phyloP scores from a whole-genome alignment of 2,113 vertebrate species.

The Microtus pennsylvanicus region DNA sequence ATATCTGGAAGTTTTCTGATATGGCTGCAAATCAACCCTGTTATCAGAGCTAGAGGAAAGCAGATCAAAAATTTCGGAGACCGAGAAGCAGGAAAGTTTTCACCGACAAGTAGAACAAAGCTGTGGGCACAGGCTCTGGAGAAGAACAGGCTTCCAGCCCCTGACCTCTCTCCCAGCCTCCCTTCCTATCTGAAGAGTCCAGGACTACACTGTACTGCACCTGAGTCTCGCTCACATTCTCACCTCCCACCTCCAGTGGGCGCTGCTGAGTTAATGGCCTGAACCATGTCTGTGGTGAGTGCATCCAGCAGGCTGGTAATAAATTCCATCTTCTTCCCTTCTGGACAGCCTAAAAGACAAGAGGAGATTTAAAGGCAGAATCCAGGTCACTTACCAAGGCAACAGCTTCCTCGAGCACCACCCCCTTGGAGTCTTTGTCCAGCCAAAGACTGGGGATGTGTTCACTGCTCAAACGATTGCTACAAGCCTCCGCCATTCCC shows the following conservation, averaged over 20 bases:
- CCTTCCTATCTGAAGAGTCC: not conserved
- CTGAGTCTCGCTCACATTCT: constrained; percentile 81
- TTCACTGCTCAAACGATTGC: not conserved
- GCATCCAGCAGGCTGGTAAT: constrained; percentile 98
- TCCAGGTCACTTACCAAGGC: not conserved
- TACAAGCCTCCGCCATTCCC: not conserved
- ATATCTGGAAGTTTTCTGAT: no score
- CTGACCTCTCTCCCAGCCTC: not conserved
- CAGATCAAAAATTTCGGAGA: not conserved
- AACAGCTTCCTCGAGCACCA: not conserved
- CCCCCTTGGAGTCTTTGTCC: not conserved
- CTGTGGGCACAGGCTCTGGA: no score
- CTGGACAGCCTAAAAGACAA: constrained; percentile 93
- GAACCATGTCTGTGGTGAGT: constrained; percentile 99
- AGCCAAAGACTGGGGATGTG: not conserved
- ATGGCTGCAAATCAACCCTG: no score
- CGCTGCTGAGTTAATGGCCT: constrained; percentile 97
- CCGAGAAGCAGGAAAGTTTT: not conserved
- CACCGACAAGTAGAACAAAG: not conserved
- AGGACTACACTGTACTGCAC: not conserved
- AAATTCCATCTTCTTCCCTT: constrained; percentile 98
- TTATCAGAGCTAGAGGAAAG: not conserved
- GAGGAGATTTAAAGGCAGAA: constrained; percentile 57
- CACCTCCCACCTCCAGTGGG: constrained; percentile 98
- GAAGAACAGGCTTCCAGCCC: not conserved